A percentile compares a stretch with the other conserved stretches of the same genome.
These are phyloP conservation scores for Pseudoips prasinana DNA, from an alignment of 2,888 invertebrate genomes.

Conservation along the genomic window DNA sequence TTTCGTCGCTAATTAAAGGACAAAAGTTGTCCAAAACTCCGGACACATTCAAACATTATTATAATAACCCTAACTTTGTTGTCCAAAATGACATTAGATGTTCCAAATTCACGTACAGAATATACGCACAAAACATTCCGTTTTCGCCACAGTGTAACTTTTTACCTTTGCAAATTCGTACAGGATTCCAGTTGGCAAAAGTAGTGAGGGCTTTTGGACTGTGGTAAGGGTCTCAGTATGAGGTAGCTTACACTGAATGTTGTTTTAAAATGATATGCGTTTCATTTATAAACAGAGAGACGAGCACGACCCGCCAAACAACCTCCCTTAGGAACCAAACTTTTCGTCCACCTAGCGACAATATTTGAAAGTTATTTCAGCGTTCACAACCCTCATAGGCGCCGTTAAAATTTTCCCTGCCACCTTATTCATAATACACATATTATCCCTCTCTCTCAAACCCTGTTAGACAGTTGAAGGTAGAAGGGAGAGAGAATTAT, in stretches of 20 bases:
- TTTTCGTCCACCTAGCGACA: conserved; percentile 82
- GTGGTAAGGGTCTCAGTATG: conserved; percentile 25
- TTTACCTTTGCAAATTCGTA: not conserved
- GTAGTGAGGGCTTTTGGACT: conserved; percentile 16
- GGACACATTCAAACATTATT: conserved; percentile 49
- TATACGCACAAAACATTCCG: conserved; percentile 14
- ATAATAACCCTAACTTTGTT: conserved; percentile 56
- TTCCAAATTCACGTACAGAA: conserved; percentile 37
- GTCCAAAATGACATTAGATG: conserved; percentile 46
- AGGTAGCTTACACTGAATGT: conserved; percentile 48
- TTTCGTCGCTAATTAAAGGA: conserved; percentile 37
- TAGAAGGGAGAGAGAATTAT: conserved; percentile 58
- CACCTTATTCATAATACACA: conserved; percentile 79
- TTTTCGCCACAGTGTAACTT: conserved; percentile 27
- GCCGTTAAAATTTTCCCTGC: conserved; percentile 81
- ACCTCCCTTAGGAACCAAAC: conserved; percentile 75
- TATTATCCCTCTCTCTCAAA: conserved; percentile 46
- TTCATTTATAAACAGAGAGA: conserved; percentile 78
- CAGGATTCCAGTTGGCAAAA: conserved; percentile 11
- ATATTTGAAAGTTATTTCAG: conserved; percentile 83
- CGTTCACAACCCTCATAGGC: conserved; percentile 82
- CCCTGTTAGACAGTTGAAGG: conserved; percentile 24
- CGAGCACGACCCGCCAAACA: conserved; percentile 68
- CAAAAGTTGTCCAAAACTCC: conserved; percentile 48
- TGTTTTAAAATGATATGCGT: conserved; percentile 73